Conservation (phyloP, 2,797 vertebrate species). For the Trachops cirrhosus region DNA sequence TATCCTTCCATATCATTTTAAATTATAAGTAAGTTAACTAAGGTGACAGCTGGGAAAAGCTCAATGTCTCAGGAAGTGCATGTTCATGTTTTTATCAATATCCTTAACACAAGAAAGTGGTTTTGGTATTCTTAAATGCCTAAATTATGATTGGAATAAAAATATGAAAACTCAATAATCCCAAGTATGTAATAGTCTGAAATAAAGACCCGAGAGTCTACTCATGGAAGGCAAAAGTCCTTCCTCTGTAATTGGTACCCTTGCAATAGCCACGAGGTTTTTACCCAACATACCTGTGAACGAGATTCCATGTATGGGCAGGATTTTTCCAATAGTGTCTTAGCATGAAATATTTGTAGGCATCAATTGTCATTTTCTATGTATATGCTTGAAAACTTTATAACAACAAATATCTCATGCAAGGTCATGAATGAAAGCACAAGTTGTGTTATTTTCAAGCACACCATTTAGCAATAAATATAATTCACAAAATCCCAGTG, state of each 20-base stretch:
- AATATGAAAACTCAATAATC: background rate
- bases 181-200: background rate
- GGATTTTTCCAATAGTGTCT: background rate
- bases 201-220: background rate
- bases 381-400: background rate
- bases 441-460: background rate
- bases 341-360: background rate
- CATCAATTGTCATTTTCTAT: background rate
- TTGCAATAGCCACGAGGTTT: background rate
- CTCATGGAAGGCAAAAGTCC: background rate
- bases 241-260: background rate
- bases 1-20: conserved; percentile 19
- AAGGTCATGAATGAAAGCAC: background rate
- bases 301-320: background rate
- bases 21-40: conserved; percentile 4
- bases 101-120: background rate
- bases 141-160: conserved; percentile 1
- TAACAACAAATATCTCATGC: background rate
- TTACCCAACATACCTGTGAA: background rate
- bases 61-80: background rate
- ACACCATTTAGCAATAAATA: background rate
- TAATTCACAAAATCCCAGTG: background rate
- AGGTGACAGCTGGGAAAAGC: background rate
- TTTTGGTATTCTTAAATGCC: background rate
- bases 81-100: background rate